Conservation (phyloP, 2,888 invertebrate species). For the Acanthosepion lycidas region DNA sequence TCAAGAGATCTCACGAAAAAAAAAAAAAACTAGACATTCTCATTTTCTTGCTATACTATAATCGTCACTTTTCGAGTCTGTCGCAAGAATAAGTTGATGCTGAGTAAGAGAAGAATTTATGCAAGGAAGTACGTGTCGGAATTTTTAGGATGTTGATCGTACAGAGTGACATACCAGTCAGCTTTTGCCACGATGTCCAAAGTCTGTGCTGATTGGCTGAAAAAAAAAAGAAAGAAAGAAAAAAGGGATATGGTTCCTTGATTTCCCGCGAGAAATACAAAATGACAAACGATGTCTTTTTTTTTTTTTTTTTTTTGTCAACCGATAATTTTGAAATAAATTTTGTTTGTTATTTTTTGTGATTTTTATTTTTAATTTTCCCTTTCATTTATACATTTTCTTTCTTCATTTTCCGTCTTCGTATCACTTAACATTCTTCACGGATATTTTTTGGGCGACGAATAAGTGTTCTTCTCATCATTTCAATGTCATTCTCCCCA, state of each 20-base stretch:
- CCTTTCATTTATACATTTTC: neutral
- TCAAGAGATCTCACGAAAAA: neutral
- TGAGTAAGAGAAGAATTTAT: too few species aligned
- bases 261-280: conserved; percentile 23
- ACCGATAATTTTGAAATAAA: neutral
- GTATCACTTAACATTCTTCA: neutral
- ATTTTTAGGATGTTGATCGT: neutral
- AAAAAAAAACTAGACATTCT: neutral
- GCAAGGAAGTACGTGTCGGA: too few species aligned
- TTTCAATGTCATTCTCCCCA: neutral
- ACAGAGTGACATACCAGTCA: neutral
- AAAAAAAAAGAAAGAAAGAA: neutral
- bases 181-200: neutral
- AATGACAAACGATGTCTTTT: neutral
- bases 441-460: neutral
- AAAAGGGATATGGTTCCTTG: neutral
- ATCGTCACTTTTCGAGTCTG: neutral
- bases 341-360: neutral
- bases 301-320: neutral
- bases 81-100: neutral
- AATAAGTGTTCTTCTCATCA: neutral
- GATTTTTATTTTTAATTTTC: neutral
- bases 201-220: neutral
- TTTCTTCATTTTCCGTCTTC: neutral
- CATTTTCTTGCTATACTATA: neutral